phyloP scores from a whole-genome alignment of 2,113 vertebrate genomes.

The Papio anubis region DNA sequence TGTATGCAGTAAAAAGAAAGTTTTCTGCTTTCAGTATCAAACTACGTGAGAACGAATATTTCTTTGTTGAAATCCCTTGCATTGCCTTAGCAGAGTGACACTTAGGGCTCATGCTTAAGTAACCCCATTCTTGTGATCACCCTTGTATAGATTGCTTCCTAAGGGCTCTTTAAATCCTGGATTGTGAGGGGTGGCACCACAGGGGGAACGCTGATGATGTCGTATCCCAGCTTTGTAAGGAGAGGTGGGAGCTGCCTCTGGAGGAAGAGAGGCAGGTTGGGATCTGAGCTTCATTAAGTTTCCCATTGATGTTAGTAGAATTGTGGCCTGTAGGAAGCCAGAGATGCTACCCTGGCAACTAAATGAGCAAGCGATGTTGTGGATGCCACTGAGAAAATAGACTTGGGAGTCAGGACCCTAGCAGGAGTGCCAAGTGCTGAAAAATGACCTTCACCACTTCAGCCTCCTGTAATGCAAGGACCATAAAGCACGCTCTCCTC shows the following conservation, averaged over 20 bases:
- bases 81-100: not conserved
- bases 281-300: not conserved
- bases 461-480: not conserved
- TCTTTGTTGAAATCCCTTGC: not conserved
- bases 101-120: not conserved
- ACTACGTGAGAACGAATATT: not conserved
- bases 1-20: slow-evolving; percentile 64
- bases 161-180: not conserved
- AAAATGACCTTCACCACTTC: not conserved
- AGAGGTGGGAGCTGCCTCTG: not conserved
- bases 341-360: not conserved
- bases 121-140: not conserved
- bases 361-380: not conserved
- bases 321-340: not conserved
- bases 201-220: not conserved
- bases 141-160: slow-evolving; percentile 17
- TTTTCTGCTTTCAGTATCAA: slow-evolving; percentile 47
- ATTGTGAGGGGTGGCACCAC: not conserved
- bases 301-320: not conserved
- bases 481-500: not conserved
- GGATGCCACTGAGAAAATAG: not conserved
- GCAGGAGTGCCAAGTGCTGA: not conserved
- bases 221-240: not conserved
- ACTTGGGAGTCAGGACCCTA: not conserved
- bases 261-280: not conserved